These are phyloP conservation scores for Morbakka virulenta DNA, from an alignment of 30 jellyfish, hydroid and myxozoan species.

Conservation along the genomic window DNA sequence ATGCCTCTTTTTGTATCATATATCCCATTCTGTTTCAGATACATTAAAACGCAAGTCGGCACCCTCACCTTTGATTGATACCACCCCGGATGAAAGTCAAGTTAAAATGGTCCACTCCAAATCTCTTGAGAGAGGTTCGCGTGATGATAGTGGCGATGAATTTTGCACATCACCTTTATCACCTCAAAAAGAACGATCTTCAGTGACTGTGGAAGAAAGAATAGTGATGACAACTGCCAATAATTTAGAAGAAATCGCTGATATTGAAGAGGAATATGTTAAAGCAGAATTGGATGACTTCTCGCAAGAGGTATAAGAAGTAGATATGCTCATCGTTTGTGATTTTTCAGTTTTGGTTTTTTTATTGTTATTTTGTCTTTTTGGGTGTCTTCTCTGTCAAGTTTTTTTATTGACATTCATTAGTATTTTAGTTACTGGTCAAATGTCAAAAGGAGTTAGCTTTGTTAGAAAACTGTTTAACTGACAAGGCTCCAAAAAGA, in stretches of 20 bases:
- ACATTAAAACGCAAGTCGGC: conserved; percentile 69
- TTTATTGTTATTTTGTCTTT: no score
- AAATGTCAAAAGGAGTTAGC: no score
- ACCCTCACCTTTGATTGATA: conserved; percentile 59
- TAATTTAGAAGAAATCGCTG: conserved; percentile 40
- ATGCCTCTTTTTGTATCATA: no score
- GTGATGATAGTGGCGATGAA: not conserved
- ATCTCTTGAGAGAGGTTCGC: not conserved
- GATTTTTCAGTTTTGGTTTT: no score
- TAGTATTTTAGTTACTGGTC: no score
- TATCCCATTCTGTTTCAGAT: conserved; percentile 11
- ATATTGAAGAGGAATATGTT: conserved; percentile 74
- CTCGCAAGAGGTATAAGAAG: conserved; percentile 27
- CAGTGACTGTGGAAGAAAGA: not conserved
- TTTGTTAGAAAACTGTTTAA: no score
- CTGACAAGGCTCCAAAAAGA: no score
- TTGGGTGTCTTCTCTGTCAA: no score
- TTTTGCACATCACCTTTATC: not conserved
- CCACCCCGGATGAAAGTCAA: not conserved
- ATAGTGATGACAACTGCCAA: not conserved
- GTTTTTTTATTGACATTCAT: no score
- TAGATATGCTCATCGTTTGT: no score
- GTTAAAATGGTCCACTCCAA: not conserved
- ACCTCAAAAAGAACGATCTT: not conserved
- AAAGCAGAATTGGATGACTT: conserved; percentile 51